Percentiles rank a stretch among this genome's conserved stretches.
These are phyloP conservation scores for Hyles euphorbiae DNA, from an alignment of 1,140 invertebrate species.

Conservation along the genomic window DNA sequence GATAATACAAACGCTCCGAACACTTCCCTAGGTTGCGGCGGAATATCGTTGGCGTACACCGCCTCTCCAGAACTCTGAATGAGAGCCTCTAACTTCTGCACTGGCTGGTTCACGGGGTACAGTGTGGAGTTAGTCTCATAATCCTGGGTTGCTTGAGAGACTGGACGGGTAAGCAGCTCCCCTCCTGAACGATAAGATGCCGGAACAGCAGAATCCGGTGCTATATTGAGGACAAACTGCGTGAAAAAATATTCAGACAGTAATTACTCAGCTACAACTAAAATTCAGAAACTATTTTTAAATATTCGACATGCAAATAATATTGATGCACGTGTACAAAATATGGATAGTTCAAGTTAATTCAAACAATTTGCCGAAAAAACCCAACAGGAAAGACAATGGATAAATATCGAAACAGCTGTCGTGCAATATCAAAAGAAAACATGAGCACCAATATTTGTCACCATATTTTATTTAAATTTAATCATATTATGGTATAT, in stretches of 20 bases:
- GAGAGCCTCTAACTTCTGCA: conserved; percentile 83
- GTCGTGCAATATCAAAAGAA: too few species aligned
- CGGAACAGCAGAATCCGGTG: conserved; percentile 45
- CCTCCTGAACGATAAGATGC: conserved; percentile 68
- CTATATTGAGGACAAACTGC: conserved; percentile 75
- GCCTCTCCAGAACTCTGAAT: conserved; percentile 84
- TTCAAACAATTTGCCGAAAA: too few species aligned
- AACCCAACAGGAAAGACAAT: too few species aligned
- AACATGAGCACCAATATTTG: too few species aligned
- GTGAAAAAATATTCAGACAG: conserved; percentile 19
- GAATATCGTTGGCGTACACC: conserved; percentile 80
- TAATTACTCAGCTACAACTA: too few species aligned
- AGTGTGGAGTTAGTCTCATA: conserved; percentile 80
- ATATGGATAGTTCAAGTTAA: too few species aligned
- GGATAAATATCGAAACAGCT: too few species aligned
- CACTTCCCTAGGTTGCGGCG: conserved; percentile 75
- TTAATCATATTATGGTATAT: too few species aligned
- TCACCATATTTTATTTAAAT: too few species aligned
- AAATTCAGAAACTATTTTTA: too few species aligned
- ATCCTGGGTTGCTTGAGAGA: conserved; percentile 81
- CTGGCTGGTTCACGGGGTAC: conserved; percentile 84
- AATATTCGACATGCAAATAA: too few species aligned
- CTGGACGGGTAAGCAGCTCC: conserved; percentile 71
- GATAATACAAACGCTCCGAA: conserved; percentile 81
- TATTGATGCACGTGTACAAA: too few species aligned